phyloP scores from a whole-genome alignment of 2,113 vertebrate species.

The Phodopus roborovskii region DNA sequence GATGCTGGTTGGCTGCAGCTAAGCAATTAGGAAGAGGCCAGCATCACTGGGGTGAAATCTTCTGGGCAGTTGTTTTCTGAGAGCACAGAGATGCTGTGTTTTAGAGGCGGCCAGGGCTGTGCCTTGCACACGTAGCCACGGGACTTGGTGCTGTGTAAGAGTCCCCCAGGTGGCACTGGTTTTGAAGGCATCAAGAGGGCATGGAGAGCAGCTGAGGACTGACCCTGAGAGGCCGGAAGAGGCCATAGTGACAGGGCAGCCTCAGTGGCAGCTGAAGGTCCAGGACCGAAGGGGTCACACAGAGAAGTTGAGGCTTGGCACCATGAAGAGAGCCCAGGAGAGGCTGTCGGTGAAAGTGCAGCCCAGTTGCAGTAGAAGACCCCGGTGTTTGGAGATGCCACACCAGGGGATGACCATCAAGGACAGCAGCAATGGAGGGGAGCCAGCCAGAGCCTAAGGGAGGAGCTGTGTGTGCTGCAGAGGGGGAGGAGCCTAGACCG shows the following conservation, averaged over 20 bases:
- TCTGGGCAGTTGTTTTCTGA: too few relatives aligned
- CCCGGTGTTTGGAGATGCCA: not conserved
- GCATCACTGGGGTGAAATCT: too few relatives aligned
- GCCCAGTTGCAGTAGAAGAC: not conserved
- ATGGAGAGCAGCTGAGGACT: too few relatives aligned
- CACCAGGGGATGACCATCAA: not conserved
- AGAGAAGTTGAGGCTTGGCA: not conserved
- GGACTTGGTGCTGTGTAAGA: too few relatives aligned
- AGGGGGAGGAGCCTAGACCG: not conserved
- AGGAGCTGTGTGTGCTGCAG: not conserved
- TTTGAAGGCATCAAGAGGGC: too few relatives aligned
- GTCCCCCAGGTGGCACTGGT: too few relatives aligned
- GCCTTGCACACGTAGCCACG: too few relatives aligned
- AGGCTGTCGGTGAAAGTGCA: not conserved
- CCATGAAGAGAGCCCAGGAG: not conserved
- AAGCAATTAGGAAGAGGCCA: too few relatives aligned
- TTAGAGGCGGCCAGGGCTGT: too few relatives aligned
- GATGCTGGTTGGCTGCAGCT: too few relatives aligned
- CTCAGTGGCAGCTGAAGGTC: not conserved
- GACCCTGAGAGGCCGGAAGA: not conserved
- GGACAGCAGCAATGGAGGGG: not conserved
- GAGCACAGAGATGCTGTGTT: too few relatives aligned
- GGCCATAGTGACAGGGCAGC: fast-evolving
- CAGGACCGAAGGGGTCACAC: not conserved
- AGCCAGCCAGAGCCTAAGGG: not conserved